Base-by-base conservation (phyloP, 1,140 invertebrate genomes). In the Atta texana region DNA sequence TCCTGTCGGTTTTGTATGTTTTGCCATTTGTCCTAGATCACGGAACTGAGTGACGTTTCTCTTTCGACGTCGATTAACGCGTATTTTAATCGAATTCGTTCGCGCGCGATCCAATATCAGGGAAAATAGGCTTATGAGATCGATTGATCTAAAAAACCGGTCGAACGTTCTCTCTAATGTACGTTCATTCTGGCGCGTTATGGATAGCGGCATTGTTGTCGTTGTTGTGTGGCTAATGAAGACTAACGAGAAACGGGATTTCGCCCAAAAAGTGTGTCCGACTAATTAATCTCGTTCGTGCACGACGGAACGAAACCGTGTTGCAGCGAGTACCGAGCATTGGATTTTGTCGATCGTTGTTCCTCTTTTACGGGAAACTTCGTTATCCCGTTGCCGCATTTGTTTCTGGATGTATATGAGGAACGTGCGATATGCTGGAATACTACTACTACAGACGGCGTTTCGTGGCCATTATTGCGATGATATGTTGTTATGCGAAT, bases 201-300 rank as follows among this genome's bases (percentile, higher is more conserved):
- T 28, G 69, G 53, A 72, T 72, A 72, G 78, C 44, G 59, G 80
- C 57, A 61, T 49, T 71, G 59, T 75, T 44, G 69, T 84, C 80
- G 80, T 84, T 84, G 80, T 84, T 84, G 80, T 61, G 80, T 84
- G 80, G 80, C 80, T 84, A 84, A 84, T 84, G 69, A 84, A 84
- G 80, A 84, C 80, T 84, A 84, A 84, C 80, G 80, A 84, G 80
- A 84, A 84, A 84, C 69, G 80, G 69, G 28, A 24, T 57, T 74
- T 74, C 31, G 57, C 8, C 80, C 18, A 74, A 84, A 75, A 75
- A 84, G 55, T 75, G 57, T 84, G 80, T 84, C 55, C 55, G 80
- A 24, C 72, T 84, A 75, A 84, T 84, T 84, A 84, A 75, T 84
- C 39, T 74, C 80, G 63, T 53, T 64, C 61, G 74, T 44, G 34